Conservation (phyloP, 2,888 invertebrate genomes). For the Drosophila sordidula region DNA sequence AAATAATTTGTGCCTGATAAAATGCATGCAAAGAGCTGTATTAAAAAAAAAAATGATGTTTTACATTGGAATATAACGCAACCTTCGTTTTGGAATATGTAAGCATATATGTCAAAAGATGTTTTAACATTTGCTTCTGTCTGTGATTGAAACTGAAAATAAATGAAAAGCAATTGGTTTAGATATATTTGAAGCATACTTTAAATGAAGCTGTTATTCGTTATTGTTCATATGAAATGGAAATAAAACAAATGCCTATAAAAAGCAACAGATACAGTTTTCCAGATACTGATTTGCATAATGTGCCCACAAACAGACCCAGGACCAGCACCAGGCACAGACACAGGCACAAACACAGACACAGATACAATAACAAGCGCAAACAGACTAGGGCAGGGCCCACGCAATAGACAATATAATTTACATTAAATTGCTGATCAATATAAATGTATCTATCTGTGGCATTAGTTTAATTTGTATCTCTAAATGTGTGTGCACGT, state of each 20-base stretch:
- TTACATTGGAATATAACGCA: too few species aligned
- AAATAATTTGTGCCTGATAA: too few species aligned
- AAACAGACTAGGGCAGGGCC: slow-evolving; percentile 24
- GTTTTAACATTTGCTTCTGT: neutral
- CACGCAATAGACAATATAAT: slow-evolving; percentile 70
- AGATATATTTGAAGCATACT: slow-evolving; percentile 24
- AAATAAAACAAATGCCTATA: slow-evolving; percentile 73
- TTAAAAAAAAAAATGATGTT: too few species aligned
- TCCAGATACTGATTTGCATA: slow-evolving; percentile 71
- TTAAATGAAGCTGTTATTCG: slow-evolving; percentile 7
- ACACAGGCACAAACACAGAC: slow-evolving; percentile 17
- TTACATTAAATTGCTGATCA: slow-evolving; percentile 80
- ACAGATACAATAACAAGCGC: slow-evolving; percentile 31
- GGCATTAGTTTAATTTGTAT: slow-evolving; percentile 78
- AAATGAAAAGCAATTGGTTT: neutral
- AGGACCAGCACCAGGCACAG: slow-evolving; percentile 13
- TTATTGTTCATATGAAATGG: slow-evolving; percentile 38
- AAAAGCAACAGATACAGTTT: slow-evolving; percentile 72
- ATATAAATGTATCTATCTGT: slow-evolving; percentile 75
- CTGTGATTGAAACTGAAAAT: slow-evolving; percentile 3
- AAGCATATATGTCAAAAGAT: neutral
- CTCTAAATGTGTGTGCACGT: slow-evolving; percentile 21
- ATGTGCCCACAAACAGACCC: slow-evolving; percentile 49
- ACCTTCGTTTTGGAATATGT: too few species aligned
- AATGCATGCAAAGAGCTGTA: too few species aligned